phyloP scores from a whole-genome alignment of 2,113 vertebrate genomes.

The Antechinus flavipes region DNA sequence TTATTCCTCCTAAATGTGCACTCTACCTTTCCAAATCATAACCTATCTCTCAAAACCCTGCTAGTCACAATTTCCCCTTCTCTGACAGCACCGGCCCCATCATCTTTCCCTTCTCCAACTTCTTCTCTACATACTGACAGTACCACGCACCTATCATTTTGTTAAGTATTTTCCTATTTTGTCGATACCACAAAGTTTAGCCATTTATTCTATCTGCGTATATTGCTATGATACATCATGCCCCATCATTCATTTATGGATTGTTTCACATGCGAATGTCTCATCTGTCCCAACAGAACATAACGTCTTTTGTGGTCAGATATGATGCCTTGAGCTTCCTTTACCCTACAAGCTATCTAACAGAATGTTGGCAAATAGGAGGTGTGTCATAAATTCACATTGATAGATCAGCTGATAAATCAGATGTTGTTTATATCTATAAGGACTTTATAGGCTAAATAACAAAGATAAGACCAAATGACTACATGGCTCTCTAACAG shows the following conservation, averaged over 20 bases:
- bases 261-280: neutral
- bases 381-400: neutral
- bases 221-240: neutral
- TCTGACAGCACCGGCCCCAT: neutral
- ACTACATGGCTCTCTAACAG: neutral
- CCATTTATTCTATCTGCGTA: neutral
- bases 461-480: neutral
- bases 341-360: neutral
- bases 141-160: neutral
- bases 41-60: neutral
- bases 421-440: neutral
- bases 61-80: neutral
- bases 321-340: neutral
- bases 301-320: neutral
- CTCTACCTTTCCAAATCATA: neutral
- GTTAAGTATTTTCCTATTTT: neutral
- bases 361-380: neutral
- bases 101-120: neutral
- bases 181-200: neutral
- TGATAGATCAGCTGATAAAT: neutral
- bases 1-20: neutral
- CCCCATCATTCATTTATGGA: neutral
- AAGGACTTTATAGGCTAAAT: neutral
- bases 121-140: neutral
- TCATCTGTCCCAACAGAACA: neutral